These are phyloP conservation scores for Vidua macroura DNA, from an alignment of 2,113 vertebrate species.

Conservation along the genomic window DNA sequence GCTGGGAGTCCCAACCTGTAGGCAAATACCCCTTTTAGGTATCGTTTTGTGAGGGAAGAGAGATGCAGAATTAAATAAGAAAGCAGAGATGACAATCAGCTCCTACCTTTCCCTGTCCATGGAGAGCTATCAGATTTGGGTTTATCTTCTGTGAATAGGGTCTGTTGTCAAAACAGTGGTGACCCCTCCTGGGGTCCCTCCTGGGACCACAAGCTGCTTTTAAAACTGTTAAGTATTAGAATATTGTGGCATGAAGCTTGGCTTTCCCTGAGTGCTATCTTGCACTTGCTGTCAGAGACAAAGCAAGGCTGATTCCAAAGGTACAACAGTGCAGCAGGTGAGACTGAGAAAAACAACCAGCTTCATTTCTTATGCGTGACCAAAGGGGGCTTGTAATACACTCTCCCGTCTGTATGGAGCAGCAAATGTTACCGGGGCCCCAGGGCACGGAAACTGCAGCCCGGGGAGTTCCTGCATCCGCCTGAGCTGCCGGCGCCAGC, in stretches of 20 bases:
- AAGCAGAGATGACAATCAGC: not conserved
- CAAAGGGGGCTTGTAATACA: not conserved
- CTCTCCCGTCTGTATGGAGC: not conserved
- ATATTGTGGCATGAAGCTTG: no score
- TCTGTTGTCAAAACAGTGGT: not conserved
- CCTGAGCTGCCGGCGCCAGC: not conserved
- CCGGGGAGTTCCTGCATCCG: fast-evolving
- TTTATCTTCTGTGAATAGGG: no score
- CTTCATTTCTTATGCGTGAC: fast-evolving
- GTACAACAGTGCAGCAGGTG: no score
- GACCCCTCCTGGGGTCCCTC: not conserved
- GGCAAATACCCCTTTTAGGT: not conserved
- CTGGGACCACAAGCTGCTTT: not conserved
- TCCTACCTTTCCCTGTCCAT: not conserved
- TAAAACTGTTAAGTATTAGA: not conserved
- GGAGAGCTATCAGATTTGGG: not conserved
- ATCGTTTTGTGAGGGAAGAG: not conserved
- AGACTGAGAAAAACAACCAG: not conserved
- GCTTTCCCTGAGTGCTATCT: not conserved
- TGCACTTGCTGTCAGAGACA: not conserved
- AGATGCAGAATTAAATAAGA: not conserved
- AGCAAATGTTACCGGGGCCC: not conserved
- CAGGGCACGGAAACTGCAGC: not conserved
- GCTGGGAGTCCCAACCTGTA: not conserved
- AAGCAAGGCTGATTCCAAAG: not conserved